Base-by-base conservation (phyloP, 2,113 vertebrate genomes). In the Epinephelus moara region DNA sequence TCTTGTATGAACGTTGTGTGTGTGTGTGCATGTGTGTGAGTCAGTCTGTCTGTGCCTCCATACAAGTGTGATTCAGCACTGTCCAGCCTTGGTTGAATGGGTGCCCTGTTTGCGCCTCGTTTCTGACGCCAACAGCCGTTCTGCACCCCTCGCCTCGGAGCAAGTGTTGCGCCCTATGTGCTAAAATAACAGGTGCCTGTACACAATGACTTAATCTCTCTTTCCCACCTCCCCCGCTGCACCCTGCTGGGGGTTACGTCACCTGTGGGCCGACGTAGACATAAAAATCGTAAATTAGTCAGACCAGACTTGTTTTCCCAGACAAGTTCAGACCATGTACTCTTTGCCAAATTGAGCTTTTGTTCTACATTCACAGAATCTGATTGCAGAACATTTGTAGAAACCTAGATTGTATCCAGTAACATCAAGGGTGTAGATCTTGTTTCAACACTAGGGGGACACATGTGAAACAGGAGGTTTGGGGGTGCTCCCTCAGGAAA, bases 181-280 rank as follows among this genome's bases (percentile, higher is more conserved):
- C 80, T 88, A 68, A 89, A 89, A 84, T 82, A 94, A 95, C 95
- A 95, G 95, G 94, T 95, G 95, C 67, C 84, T 85, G 77, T 56
- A 85, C 81, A 76, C 76, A 83, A 82, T 82, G 83, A 74, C 81
- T 84, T 85, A 88, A 89, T 81, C 84, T 78, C 72, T 52, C 73
- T 13, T 66, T 55, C 56, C 75, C 85, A 53, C 68, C 77, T 82
- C 78, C 75, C 75, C 63, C 23, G 21, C 40, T 68, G 77, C 80
- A 70, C 55, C 67, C 81, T 59, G 81, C 77, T 7, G n/a, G 68
- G 86, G 74, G 76, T 88, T 88, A 81, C 72, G 66, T 90, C 93
- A 93, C 90, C 89, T 93, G 81, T 81, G 77, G 59, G 62, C 53
- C 56, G 25, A 17, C 59, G 2, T 11, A 57, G 47, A 77, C 68